Base-by-base conservation (phyloP, 2,888 invertebrate genomes). In the Pocota personata region DNA sequence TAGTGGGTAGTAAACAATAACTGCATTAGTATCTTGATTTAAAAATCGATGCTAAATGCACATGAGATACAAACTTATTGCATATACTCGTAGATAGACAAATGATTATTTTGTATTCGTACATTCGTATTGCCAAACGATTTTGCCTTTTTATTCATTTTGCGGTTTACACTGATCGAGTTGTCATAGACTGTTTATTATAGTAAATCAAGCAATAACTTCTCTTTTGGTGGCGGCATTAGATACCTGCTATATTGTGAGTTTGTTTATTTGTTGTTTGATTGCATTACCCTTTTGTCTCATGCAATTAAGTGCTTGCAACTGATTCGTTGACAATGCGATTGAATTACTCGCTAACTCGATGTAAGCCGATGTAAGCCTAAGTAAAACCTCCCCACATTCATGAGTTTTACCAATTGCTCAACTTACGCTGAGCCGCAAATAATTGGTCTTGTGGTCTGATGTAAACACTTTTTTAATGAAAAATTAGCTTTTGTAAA, bases 231-330 rank as follows among this genome's bases (percentile, higher is more conserved):
- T 71, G 48, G 32, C 24, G 30, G 73, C 79, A 57, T 57, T 48
- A 43, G 43, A 48, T 57, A 77, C 60, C 72, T 58, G 55, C 5
- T 67, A 62, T 46, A 62, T 78, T 83, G 83, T 52, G 19, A 50
- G 24, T 27, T 71, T 57, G 57, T 66, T 66, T 60, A 69, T 73
- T 73, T 78, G 46, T 78, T 83, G n/a, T 78, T 67, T 46, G 79
- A 76, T 80, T 84, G 72, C 64, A 64, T 76, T 86, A 80, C 80
- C 50, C 64, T 71, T 80, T 66, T 76, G 66, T 76, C 76, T 58
- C 80, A 72, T 80, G 60, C 84, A 86, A 80, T 86, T 86, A 86
- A 80, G 80, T 86, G 76, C 66, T 66, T 86, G 69, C 84, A 76
- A 71, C 27, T 64, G 46, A 73, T 69, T 75, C 35, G 32, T 19